Percentiles rank a stretch among this genome's conserved stretches.
These are phyloP conservation scores for Artemia franciscana DNA, from an alignment of 1,140 invertebrate genomes.

Conservation along the genomic window DNA sequence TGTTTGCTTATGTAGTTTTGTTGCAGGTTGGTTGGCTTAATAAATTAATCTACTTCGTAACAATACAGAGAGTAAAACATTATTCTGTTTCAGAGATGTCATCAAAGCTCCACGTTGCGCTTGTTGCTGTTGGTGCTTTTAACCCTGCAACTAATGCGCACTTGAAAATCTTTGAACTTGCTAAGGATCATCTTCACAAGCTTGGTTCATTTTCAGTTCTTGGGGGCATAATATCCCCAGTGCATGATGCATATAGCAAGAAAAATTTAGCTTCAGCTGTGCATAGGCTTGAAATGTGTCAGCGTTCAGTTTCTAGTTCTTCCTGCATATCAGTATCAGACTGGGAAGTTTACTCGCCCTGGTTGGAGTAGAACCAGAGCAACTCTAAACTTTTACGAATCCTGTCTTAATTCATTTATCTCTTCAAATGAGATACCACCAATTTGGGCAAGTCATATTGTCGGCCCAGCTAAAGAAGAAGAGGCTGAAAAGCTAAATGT, in stretches of 20 bases:
- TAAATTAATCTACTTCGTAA: no score
- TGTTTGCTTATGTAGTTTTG: no score
- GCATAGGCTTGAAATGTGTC: slow-evolving; percentile 62
- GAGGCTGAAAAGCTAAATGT: slow-evolving; percentile 31
- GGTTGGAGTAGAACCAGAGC: slow-evolving; percentile 53
- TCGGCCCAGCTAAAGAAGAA: not conserved
- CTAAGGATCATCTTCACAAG: slow-evolving; percentile 57
- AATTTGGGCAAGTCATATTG: not conserved
- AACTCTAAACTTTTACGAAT: slow-evolving; percentile 57
- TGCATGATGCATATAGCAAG: slow-evolving; percentile 75
- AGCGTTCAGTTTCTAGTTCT: slow-evolving; percentile 42
- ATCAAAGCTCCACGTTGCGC: slow-evolving; percentile 27
- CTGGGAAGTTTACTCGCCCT: slow-evolving; percentile 60
- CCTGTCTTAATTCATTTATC: slow-evolving; percentile 15
- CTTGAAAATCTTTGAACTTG: slow-evolving; percentile 87
- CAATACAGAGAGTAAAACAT: no score
- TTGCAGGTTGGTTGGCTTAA: no score
- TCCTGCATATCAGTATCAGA: slow-evolving; percentile 61
- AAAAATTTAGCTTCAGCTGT: slow-evolving; percentile 46
- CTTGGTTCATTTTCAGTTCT: slow-evolving; percentile 49
- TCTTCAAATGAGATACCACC: not conserved
- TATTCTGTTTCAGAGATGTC: no score
- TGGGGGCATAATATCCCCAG: slow-evolving; percentile 76
- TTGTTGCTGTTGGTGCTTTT: slow-evolving; percentile 81
- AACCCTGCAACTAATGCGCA: slow-evolving; percentile 95